Conservation (phyloP, 1,140 invertebrate genomes). For the Sipha flava region DNA sequence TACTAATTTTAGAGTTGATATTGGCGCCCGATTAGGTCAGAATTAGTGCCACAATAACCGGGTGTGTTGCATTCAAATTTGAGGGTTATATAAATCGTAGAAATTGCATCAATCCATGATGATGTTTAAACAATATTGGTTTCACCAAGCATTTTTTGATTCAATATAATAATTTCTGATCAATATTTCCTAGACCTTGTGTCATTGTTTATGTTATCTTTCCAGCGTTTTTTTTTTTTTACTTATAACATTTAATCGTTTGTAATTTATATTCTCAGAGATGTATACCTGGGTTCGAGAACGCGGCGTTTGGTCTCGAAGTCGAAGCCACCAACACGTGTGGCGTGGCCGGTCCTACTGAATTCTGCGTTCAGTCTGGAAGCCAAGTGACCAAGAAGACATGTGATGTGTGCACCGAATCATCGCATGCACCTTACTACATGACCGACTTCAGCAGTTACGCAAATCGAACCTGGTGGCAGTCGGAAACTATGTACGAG, state of each 20-base stretch:
- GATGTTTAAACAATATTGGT: too few species aligned
- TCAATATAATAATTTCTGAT: too few species aligned
- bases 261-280: slow-evolving; percentile 53
- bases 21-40: too few species aligned
- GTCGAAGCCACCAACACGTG: slow-evolving; percentile 95
- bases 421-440: slow-evolving; percentile 63
- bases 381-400: slow-evolving; percentile 47
- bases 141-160: too few species aligned
- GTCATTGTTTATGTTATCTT: too few species aligned
- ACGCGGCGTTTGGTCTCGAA: slow-evolving; percentile 78
- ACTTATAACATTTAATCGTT: not conserved
- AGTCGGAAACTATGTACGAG: slow-evolving; percentile 94
- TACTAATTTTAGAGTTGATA: too few species aligned
- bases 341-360: slow-evolving; percentile 59
- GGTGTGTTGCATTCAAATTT: too few species aligned
- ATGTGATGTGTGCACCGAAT: slow-evolving; percentile 54
- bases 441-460: slow-evolving; percentile 85
- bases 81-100: too few species aligned
- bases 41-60: too few species aligned
- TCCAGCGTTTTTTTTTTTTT: too few species aligned
- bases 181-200: too few species aligned
- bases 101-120: too few species aligned
- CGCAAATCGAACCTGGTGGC: slow-evolving; percentile 94
- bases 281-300: slow-evolving; percentile 93
- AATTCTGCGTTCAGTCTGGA: slow-evolving; percentile 80